phyloP scores from a whole-genome alignment of 2,113 vertebrate species.

The Benitochromis conjunctus region DNA sequence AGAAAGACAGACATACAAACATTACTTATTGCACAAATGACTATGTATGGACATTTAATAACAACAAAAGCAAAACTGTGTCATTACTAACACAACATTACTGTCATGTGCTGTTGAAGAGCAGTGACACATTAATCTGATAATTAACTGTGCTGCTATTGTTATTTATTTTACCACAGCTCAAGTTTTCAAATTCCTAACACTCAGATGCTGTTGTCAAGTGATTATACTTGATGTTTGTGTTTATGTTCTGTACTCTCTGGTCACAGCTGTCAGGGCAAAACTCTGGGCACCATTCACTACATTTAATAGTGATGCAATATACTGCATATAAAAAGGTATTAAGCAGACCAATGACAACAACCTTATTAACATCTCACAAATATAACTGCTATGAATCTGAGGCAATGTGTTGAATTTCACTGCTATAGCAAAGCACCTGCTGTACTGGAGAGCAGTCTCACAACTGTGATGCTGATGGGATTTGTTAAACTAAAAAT shows the following conservation, averaged over 20 bases:
- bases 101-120: background rate
- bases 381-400: background rate
- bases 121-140: background rate
- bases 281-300: background rate
- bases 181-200: background rate
- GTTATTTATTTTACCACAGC: background rate
- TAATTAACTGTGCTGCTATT: background rate
- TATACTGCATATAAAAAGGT: background rate
- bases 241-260: background rate
- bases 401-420: background rate
- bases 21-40: background rate
- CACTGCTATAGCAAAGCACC: background rate
- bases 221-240: background rate
- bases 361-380: background rate
- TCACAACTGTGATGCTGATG: background rate
- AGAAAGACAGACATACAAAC: slow-evolving; percentile 21
- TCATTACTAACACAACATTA: background rate
- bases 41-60: background rate
- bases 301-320: background rate
- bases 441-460: background rate
- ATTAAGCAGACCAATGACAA: background rate
- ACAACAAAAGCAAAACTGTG: background rate
- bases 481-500: background rate
- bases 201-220: background rate
- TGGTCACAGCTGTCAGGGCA: background rate